These are phyloP conservation scores for Clarias macrocephalus DNA, from an alignment of 2,113 vertebrate species.

Conservation along the genomic window DNA sequence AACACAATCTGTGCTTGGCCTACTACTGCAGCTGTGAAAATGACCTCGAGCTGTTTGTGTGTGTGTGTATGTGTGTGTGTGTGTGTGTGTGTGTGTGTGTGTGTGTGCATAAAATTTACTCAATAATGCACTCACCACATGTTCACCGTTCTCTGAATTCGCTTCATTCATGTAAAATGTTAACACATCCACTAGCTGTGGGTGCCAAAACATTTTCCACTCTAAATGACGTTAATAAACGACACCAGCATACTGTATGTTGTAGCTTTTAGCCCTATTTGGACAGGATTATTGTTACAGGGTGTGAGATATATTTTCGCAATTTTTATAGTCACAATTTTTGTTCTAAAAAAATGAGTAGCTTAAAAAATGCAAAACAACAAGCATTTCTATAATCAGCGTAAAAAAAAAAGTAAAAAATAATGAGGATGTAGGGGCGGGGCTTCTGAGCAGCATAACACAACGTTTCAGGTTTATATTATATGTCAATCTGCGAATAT, in stretches of 20 bases:
- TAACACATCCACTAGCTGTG: background rate
- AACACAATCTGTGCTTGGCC: slow-evolving; percentile 34
- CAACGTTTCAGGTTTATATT: background rate
- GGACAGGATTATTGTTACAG: background rate
- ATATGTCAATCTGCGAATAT: background rate
- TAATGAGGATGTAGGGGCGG: background rate
- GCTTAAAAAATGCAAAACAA: background rate
- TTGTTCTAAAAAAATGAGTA: background rate
- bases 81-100: slow-evolving; percentile 3
- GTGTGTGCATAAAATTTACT: background rate
- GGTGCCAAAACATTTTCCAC: background rate
- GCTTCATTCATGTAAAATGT: background rate
- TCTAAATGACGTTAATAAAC: background rate
- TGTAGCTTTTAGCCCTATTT: no score
- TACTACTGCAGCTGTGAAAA: slow-evolving; percentile 28
- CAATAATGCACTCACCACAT: background rate
- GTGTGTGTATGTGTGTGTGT: slow-evolving; percentile 24
- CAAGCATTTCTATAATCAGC: background rate
- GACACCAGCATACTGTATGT: background rate
- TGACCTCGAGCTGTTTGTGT: slow-evolving; percentile 33
- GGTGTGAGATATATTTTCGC: no score
- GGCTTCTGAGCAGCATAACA: background rate
- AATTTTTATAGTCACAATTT: background rate
- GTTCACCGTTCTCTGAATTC: background rate
- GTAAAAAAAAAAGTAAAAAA: background rate